Conservation (phyloP, 2,113 vertebrate genomes). For the Caranx melampygus region DNA sequence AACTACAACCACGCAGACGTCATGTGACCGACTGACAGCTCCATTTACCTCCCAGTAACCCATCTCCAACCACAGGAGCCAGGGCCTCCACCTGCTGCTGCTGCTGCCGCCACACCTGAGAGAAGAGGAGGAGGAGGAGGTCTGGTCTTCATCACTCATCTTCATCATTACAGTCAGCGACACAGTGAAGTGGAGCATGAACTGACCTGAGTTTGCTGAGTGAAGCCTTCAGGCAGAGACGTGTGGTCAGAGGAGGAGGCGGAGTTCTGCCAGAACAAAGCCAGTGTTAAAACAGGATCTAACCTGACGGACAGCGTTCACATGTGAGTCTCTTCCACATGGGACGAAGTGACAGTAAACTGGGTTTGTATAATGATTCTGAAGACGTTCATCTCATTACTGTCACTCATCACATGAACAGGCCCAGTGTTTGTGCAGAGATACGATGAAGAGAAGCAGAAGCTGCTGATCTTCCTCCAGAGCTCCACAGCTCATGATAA, state of each 20-base stretch:
- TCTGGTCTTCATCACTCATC: no score
- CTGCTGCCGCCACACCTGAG: constrained; percentile 83
- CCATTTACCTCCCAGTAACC: constrained; percentile 74
- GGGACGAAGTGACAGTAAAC: no score
- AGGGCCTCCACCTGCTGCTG: constrained; percentile 84
- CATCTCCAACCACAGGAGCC: constrained; percentile 79
- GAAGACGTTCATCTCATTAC: no score
- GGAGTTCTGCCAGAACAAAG: constrained; percentile 86
- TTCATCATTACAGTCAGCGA: not conserved
- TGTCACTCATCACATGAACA: no score
- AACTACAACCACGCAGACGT: not conserved
- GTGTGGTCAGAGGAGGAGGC: constrained; percentile 85
- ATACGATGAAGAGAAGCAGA: not conserved
- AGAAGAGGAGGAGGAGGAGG: constrained; percentile 53
- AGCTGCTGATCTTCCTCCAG: no score
- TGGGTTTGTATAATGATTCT: no score
- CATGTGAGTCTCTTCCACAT: no score
- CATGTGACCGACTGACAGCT: not conserved
- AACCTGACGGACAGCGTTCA: no score
- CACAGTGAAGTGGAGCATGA: not conserved
- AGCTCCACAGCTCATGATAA: not conserved
- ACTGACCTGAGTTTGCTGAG: constrained; percentile 88
- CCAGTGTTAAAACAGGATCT: not conserved
- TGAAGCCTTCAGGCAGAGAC: constrained; percentile 87
- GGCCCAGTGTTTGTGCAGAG: no score